Percentiles rank a stretch among this genome's conserved stretches.
phyloP scores from a whole-genome alignment of 2,888 invertebrate species.

The Adelphocoris suturalis region DNA sequence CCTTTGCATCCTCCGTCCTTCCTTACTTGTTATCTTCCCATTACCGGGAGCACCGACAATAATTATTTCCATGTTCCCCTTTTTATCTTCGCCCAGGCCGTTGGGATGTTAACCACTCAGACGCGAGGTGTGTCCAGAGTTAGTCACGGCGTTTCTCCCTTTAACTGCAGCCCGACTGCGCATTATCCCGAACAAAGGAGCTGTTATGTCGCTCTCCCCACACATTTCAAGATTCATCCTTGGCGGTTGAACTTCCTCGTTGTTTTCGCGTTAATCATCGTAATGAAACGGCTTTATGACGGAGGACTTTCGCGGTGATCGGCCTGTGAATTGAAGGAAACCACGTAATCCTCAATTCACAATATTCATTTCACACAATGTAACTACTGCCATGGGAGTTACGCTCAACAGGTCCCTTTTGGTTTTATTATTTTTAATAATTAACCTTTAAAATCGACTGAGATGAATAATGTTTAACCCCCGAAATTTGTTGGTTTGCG shows the following conservation, averaged over 20 bases:
- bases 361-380: no score
- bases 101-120: not conserved
- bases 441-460: no score
- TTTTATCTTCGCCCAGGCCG: not conserved
- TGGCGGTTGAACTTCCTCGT: not conserved
- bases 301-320: no score
- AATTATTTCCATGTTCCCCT: constrained; percentile 30
- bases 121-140: constrained; percentile 13
- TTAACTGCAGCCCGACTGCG: not conserved
- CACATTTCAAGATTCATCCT: not conserved
- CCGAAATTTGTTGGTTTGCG: no score
- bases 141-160: constrained; percentile 6
- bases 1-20: not conserved
- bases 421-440: no score
- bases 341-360: no score
- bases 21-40: constrained; percentile 46
- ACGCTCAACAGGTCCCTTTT: no score
- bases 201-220: not conserved
- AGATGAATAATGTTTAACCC: no score
- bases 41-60: constrained; percentile 15
- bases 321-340: no score
- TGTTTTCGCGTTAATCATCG: not conserved
- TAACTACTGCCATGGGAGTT: no score
- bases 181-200: constrained; percentile 21
- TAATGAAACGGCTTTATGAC: not conserved